Conservation (phyloP, 2,113 vertebrate genomes). For the cat (Felis catus) region DNA sequence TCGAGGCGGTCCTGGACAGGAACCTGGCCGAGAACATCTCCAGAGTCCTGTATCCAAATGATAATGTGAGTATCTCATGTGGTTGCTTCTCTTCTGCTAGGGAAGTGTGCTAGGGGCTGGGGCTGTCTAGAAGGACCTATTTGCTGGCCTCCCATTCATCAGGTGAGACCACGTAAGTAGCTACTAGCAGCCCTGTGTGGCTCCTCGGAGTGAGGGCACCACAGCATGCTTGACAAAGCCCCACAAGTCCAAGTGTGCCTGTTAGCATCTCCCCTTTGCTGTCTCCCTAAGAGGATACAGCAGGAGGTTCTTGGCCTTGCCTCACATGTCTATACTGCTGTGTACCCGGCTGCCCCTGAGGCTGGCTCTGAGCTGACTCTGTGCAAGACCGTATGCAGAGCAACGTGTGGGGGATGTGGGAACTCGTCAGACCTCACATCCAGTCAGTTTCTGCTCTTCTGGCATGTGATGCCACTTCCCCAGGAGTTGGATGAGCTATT, state of each 20-base stretch:
- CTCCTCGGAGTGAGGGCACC: neutral
- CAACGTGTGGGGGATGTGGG: neutral
- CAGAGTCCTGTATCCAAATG: conserved; percentile 92
- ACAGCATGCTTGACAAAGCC: fast-evolving
- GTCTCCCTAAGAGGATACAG: neutral
- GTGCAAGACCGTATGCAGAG: neutral
- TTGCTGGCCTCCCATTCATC: neutral
- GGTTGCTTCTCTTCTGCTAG: neutral
- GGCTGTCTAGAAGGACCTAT: neutral
- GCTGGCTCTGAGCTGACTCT: neutral
- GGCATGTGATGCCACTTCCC: neutral
- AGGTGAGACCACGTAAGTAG: neutral
- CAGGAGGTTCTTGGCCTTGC: too few species aligned
- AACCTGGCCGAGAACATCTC: conserved; percentile 95
- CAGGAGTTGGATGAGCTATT: neutral
- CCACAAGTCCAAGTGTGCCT: fast-evolving
- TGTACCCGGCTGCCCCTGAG: neutral
- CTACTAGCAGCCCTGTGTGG: neutral
- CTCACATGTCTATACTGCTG: neutral
- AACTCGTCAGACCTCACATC: neutral
- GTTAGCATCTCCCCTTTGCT: neutral
- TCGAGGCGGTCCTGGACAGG: conserved; percentile 91
- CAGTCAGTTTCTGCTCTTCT: neutral
- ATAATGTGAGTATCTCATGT: conserved; percentile 87
- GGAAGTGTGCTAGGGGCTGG: neutral